Percentiles rank a stretch among this genome's conserved stretches.
Evolutionary conservation across 2,888 invertebrate species (phyloP).

Genomic region (Cryptus armator): DNA sequence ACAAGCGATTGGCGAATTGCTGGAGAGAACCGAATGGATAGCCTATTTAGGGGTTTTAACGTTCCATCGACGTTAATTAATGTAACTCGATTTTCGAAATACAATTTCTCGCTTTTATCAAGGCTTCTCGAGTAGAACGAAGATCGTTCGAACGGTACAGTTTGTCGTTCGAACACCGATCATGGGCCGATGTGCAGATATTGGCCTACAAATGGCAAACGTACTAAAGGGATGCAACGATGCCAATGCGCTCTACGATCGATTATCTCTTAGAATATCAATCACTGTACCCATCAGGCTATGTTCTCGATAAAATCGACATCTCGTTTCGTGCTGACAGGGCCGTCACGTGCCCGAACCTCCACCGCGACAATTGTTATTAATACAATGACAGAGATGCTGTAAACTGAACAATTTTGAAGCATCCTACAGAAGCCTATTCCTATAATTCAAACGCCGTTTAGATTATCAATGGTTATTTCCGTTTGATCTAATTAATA

Average conservation of each 20-base stretch:
- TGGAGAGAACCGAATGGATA: conserved; percentile 25
- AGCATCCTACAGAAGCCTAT: not conserved
- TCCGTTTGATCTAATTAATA: conserved; percentile 29
- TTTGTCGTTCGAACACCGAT: not conserved
- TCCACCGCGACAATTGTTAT: not conserved
- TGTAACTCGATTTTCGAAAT: conserved; percentile 48
- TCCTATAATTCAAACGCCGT: not conserved
- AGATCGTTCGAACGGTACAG: not conserved
- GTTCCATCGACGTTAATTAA: conserved; percentile 55
- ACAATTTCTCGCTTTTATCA: conserved; percentile 45
- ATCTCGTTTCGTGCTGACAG: conserved; percentile 12
- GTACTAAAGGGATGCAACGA: not conserved
- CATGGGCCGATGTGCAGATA: not conserved
- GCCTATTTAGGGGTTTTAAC: conserved; percentile 39
- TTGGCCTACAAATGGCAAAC: not conserved
- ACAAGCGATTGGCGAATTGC: conserved; percentile 16
- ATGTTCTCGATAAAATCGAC: not conserved
- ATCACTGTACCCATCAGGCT: not conserved
- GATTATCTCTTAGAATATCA: not conserved
- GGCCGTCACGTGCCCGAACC: not conserved
- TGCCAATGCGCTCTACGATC: not conserved
- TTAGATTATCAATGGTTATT: conserved; percentile 26
- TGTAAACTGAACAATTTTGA: not conserved
- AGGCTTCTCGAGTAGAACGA: conserved; percentile 19
- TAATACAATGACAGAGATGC: conserved; percentile 9